Evolutionary conservation across 2,113 vertebrate species (phyloP), one percentile per base, ranked within the genome.

Genomic region (Uria lomvia): DNA sequence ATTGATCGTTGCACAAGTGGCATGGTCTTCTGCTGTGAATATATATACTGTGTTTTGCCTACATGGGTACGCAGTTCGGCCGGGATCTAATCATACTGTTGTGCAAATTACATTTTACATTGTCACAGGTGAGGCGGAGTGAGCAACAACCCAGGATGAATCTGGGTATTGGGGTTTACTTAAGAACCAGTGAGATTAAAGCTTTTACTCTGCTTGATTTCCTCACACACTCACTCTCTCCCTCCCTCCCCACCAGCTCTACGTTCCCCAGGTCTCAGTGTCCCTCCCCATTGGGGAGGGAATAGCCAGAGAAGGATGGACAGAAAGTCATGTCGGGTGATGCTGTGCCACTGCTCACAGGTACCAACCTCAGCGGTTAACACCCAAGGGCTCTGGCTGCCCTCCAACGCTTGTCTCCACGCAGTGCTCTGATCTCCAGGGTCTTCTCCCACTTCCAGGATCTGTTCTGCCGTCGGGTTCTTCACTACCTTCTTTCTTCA

Each of bases 1-100:
- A 97, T 20, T 80, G 82, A 73, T 97, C 9, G 2, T 49, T 93
- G 88, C 82, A 94, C 73, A 86, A 95, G 85, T 40, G 72, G 12
- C 73, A 70, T 47, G 49, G 81, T 68, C 40, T 92, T 81, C 83
- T 91, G 70, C 85, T 88, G 59, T 50, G 77, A 85, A 55, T 34
- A 91, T 60, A 70, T 76, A 40, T 6, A 36, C 50, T 34, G 30
- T 0, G 1, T 60, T 96, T 82, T 72, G 34, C 4, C 0, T 78
- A 75, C 43, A 32, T 16, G 30, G 36, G 15, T 47, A 56, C 72
- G 40, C 21, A 23, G 32, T 60, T 74, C 65, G 50, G 50, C 0
- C 0, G 6, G 0, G 9, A 40, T 36, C 1, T 6, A 75, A 56
- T 40, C 13, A 24, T 9, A 27, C 14, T 9, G 5, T 58, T 53